Conservation (phyloP, 2,797 vertebrate genomes). For the Echeneis naucrates region DNA sequence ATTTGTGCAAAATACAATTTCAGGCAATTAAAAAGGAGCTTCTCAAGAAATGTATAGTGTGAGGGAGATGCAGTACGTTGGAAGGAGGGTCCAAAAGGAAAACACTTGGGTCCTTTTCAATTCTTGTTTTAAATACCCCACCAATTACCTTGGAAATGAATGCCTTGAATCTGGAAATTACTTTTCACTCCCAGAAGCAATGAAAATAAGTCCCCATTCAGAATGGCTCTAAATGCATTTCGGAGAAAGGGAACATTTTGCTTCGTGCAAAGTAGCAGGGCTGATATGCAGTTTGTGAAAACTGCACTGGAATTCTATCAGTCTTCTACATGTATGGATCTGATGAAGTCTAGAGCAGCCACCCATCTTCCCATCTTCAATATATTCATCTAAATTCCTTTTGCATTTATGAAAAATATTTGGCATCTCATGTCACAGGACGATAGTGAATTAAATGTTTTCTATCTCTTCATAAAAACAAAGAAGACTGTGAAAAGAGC, state of each 20-base stretch:
- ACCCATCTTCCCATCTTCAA: neutral
- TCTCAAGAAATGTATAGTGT: neutral
- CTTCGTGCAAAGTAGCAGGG: neutral
- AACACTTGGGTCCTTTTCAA: neutral
- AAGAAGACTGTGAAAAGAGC: neutral
- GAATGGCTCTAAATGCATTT: neutral
- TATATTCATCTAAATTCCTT: neutral
- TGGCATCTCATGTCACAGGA: neutral
- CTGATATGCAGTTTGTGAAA: neutral
- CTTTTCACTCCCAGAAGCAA: neutral
- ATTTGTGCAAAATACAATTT: neutral
- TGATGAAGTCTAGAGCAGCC: neutral
- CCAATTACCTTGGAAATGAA: neutral
- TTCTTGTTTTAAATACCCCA: conserved; percentile 12
- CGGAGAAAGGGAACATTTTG: neutral
- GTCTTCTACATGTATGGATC: neutral
- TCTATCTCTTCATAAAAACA: neutral
- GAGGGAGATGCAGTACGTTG: neutral
- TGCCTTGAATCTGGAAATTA: conserved; percentile 5
- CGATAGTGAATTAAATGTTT: neutral
- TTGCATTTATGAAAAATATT: neutral
- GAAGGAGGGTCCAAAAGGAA: neutral
- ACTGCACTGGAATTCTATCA: neutral
- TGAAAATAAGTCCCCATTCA: neutral
- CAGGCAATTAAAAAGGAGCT: neutral